A percentile compares a stretch with the other conserved stretches of the same genome.
These are phyloP conservation scores for Brachionus koreanus DNA, from an alignment of 1,140 invertebrate species.

Conservation along the genomic window DNA sequence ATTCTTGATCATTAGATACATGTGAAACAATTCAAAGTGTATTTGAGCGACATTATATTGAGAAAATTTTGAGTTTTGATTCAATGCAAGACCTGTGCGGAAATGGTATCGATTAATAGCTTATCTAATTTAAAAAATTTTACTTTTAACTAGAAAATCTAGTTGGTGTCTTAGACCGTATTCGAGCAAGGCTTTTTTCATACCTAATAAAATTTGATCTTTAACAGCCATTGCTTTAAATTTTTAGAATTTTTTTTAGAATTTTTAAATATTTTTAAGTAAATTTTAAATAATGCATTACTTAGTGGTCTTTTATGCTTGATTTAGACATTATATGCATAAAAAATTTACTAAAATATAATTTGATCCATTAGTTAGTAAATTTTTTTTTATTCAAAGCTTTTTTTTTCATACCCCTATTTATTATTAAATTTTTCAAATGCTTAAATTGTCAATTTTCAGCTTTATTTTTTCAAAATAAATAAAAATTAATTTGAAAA, in stretches of 20 bases:
- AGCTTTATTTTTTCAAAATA: too few relatives aligned
- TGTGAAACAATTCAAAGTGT: background rate
- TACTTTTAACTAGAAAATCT: constrained; percentile 21
- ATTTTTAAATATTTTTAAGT: background rate
- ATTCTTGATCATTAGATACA: constrained; percentile 26
- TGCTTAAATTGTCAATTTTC: too few relatives aligned
- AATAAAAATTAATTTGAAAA: too few relatives aligned
- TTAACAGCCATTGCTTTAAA: background rate
- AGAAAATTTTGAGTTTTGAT: background rate
- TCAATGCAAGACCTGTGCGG: background rate
- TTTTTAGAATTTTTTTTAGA: background rate
- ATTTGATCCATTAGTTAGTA: too few relatives aligned
- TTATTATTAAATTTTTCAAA: too few relatives aligned
- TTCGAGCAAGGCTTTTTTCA: constrained; percentile 13
- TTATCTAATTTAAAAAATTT: too few relatives aligned
- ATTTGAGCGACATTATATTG: constrained; percentile 1
- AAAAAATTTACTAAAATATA: too few relatives aligned
- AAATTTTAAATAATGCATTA: background rate
- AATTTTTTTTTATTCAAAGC: too few relatives aligned
- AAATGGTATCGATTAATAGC: too few relatives aligned
- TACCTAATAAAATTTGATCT: background rate
- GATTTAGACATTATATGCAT: too few relatives aligned
- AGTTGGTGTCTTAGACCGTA: constrained; percentile 3
- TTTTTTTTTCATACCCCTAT: too few relatives aligned
- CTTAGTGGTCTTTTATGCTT: background rate